A percentile compares a stretch with the other conserved stretches of the same genome.
phyloP scores from a whole-genome alignment of 2,113 vertebrate genomes.

The Elephantulus edwardii region DNA sequence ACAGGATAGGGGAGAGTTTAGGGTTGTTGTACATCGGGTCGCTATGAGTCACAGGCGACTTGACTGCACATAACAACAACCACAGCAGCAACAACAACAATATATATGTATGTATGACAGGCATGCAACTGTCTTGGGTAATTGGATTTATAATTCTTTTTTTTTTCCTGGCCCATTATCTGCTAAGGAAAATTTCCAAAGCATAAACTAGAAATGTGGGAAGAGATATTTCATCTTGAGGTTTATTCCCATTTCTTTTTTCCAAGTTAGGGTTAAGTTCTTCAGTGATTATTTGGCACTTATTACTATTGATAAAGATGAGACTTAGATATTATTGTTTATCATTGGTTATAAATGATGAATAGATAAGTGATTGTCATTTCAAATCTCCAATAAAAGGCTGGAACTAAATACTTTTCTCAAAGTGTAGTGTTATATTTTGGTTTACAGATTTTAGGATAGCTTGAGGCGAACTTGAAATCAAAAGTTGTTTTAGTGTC shows the following conservation, averaged over 20 bases:
- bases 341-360: neutral
- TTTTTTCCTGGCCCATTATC: neutral
- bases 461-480: neutral
- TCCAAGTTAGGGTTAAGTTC: neutral
- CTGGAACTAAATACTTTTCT: neutral
- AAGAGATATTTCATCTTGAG: neutral
- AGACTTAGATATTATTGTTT: neutral
- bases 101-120: neutral
- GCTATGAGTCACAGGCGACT: too few species aligned
- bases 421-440: neutral
- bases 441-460: neutral
- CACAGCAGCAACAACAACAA: too few species aligned
- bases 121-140: neutral
- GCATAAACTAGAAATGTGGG: neutral
- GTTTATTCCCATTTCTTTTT: neutral
- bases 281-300: neutral
- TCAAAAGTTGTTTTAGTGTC: neutral
- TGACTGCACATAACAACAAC: too few species aligned
- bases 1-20: too few species aligned
- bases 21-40: too few species aligned
- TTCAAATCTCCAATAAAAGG: neutral
- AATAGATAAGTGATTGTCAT: neutral
- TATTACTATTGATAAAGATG: neutral
- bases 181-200: neutral
- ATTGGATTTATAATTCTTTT: neutral